phyloP scores from a whole-genome alignment of 2,888 invertebrate species.

The Rhodophaea formosa region DNA sequence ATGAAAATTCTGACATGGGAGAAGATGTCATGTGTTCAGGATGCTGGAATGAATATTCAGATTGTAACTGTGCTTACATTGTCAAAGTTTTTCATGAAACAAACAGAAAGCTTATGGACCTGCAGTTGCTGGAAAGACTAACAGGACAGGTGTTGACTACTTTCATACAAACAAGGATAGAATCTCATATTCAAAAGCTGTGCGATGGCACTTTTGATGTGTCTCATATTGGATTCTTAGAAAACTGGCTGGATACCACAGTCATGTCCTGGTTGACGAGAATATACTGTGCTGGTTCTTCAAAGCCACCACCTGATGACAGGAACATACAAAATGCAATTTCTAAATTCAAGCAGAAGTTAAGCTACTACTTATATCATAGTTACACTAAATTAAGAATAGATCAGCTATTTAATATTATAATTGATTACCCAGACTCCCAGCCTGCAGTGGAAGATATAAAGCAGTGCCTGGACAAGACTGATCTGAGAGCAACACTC shows the following conservation, averaged over 20 bases:
- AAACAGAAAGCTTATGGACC: slow-evolving; percentile 88
- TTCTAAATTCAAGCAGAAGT: slow-evolving; percentile 86
- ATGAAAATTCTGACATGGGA: slow-evolving; percentile 75
- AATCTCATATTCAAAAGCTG: slow-evolving; percentile 89
- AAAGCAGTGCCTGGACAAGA: slow-evolving; percentile 91
- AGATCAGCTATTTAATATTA: slow-evolving; percentile 96
- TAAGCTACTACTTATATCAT: slow-evolving; percentile 92
- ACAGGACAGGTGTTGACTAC: slow-evolving; percentile 92
- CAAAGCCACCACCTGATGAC: slow-evolving; percentile 79
- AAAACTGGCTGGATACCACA: slow-evolving; percentile 93
- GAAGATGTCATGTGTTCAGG: slow-evolving; percentile 85
- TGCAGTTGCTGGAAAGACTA: slow-evolving; percentile 90
- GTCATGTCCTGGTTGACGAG: slow-evolving; percentile 93
- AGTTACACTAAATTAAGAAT: slow-evolving; percentile 94
- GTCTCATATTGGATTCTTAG: slow-evolving; percentile 88
- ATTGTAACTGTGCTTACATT: slow-evolving; percentile 83
- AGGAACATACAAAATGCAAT: slow-evolving; percentile 80
- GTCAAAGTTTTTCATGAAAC: slow-evolving; percentile 88
- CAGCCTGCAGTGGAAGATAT: slow-evolving; percentile 95
- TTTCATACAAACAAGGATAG: slow-evolving; percentile 91
- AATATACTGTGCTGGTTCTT: slow-evolving; percentile 87
- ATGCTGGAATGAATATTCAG: slow-evolving; percentile 83
- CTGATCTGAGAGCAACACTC: slow-evolving; percentile 89
- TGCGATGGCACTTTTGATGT: slow-evolving; percentile 94
- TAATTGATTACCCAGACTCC: slow-evolving; percentile 98